These are phyloP conservation scores for Anastatus disparis DNA, from an alignment of 1,140 invertebrate genomes.

Conservation along the genomic window DNA sequence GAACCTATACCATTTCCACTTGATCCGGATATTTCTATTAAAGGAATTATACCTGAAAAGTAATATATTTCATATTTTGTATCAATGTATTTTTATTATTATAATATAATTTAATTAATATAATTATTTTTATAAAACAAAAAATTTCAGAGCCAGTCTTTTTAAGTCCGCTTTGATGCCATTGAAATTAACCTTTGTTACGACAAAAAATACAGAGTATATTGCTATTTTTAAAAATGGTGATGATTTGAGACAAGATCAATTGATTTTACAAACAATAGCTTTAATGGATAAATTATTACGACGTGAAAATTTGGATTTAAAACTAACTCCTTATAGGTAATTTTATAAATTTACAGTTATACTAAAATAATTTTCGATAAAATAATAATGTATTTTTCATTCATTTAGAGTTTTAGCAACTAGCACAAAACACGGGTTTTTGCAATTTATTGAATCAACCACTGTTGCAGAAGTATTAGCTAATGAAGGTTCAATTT, in stretches of 20 bases:
- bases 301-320: conserved; percentile 91
- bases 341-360: conserved; percentile 47
- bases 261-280: conserved; percentile 97
- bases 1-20: conserved; percentile 93
- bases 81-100: conserved; percentile 24
- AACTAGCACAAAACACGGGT: conserved; percentile 94
- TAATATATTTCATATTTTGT: too few relatives aligned
- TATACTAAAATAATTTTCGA: not conserved
- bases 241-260: conserved; percentile 98
- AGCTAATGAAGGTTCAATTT: conserved; percentile 85
- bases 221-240: conserved; percentile 98
- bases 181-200: conserved; percentile 92
- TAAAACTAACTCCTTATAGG: conserved; percentile 95
- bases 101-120: conserved; percentile 15
- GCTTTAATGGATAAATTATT: conserved; percentile 98
- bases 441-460: conserved; percentile 98
- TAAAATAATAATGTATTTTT: conserved; percentile 14
- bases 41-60: conserved; percentile 89
- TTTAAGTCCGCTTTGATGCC: conserved; percentile 99
- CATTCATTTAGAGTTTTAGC: conserved; percentile 75
- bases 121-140: conserved; percentile 4
- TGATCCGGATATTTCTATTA: conserved; percentile 91
- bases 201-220: conserved; percentile 85
- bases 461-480: conserved; percentile 92
- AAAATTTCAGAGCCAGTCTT: conserved; percentile 76